Percentiles rank a stretch among this genome's conserved stretches.
These are phyloP conservation scores for Microtus ochrogaster DNA, from an alignment of 2,113 vertebrate genomes.

Conservation along the genomic window DNA sequence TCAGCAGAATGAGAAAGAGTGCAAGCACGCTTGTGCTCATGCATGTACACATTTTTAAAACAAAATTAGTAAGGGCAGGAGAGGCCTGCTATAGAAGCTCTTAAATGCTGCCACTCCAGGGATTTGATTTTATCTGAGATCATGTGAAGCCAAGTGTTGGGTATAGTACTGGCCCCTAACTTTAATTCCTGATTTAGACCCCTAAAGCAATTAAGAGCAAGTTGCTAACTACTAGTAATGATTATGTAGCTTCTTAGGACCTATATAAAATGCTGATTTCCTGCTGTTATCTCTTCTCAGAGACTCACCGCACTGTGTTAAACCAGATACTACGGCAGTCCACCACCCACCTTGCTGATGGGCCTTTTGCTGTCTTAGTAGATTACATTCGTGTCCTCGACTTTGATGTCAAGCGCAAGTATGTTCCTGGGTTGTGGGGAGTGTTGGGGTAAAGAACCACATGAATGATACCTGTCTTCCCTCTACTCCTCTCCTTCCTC, in stretches of 20 bases:
- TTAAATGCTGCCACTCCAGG: not conserved
- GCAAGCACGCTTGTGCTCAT: too few species aligned
- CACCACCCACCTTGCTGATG: constrained; percentile 95
- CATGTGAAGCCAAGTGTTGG: not conserved
- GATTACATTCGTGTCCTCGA: constrained; percentile 97
- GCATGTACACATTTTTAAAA: not conserved
- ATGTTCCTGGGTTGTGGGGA: constrained; percentile 67
- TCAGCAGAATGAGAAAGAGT: not conserved
- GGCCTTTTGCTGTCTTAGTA: constrained; percentile 96
- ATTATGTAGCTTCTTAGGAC: not conserved
- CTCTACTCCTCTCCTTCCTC: constrained; percentile 19
- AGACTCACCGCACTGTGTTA: constrained; percentile 96
- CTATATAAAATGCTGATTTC: not conserved
- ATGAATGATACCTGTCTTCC: not conserved
- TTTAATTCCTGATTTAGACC: constrained; percentile 13
- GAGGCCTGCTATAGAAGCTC: not conserved
- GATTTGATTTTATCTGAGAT: not conserved
- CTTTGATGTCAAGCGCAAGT: constrained; percentile 98
- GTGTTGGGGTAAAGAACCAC: not conserved
- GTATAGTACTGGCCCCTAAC: not conserved
- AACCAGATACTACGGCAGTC: constrained; percentile 97
- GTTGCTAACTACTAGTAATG: constrained; percentile 12
- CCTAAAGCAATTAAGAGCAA: constrained; percentile 15
- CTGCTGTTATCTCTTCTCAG: constrained; percentile 79
- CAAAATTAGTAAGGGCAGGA: not conserved